A percentile compares a stretch with the other conserved stretches of the same genome.
These are phyloP conservation scores for Zosterops lateralis DNA, from an alignment of 2,113 vertebrate genomes.

Conservation along the genomic window DNA sequence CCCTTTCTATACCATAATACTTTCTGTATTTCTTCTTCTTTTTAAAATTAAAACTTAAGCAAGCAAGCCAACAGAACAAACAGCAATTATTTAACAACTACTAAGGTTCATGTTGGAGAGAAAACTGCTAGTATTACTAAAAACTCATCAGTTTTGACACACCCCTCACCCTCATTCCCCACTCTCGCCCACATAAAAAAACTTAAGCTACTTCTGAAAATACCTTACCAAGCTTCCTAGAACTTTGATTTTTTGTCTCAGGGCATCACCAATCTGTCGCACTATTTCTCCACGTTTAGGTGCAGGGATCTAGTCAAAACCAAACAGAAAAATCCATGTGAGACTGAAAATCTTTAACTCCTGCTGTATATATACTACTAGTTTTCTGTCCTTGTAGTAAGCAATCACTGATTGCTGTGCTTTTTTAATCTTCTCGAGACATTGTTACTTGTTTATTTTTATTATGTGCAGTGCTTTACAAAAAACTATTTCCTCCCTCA, in stretches of 20 bases:
- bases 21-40: background rate
- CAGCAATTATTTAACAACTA: background rate
- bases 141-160: background rate
- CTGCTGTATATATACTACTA: background rate
- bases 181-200: accelerated
- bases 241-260: constrained; percentile 89
- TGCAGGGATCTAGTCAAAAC: constrained; percentile 83
- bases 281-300: constrained; percentile 97
- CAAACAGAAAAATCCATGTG: background rate
- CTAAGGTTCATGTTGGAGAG: background rate
- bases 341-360: background rate
- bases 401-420: background rate
- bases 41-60: background rate
- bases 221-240: constrained; percentile 86
- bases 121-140: background rate
- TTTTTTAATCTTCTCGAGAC: background rate
- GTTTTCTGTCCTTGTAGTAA: background rate
- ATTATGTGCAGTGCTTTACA: accelerated
- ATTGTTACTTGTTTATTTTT: background rate
- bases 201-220: background rate
- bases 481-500: background rate
- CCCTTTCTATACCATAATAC: background rate
- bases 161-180: accelerated
- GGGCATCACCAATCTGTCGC: constrained; percentile 92
- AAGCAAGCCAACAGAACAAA: background rate